Percentiles rank a stretch among this genome's conserved stretches.
These are phyloP conservation scores for Vidua macroura DNA, from an alignment of 2,113 vertebrate genomes.

Conservation along the genomic window DNA sequence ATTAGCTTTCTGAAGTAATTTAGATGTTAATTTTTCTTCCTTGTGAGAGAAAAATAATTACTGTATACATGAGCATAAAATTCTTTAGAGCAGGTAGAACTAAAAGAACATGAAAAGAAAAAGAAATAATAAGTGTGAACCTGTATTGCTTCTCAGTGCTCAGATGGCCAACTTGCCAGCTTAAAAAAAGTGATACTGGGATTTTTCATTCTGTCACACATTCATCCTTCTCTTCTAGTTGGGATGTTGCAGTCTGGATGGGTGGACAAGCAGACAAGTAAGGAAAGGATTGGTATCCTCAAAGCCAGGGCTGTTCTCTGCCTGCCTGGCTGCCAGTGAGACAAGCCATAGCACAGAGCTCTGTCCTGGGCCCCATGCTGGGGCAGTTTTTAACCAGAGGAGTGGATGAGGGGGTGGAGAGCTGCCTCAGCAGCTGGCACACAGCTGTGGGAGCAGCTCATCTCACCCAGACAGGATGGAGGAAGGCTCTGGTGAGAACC, in stretches of 20 bases:
- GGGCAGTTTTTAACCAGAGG: fast-evolving
- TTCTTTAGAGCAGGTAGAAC: not conserved
- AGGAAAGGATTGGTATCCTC: not conserved
- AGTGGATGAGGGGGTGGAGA: not conserved
- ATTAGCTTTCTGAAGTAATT: constrained; percentile 21
- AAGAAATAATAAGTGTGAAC: not conserved
- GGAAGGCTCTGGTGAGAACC: not conserved
- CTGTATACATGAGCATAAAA: not conserved
- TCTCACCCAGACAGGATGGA: not conserved
- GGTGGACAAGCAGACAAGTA: not conserved
- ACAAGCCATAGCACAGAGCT: not conserved
- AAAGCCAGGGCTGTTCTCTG: not conserved
- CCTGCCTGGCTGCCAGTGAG: too few species aligned
- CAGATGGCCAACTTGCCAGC: fast-evolving
- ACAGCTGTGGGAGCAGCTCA: not conserved
- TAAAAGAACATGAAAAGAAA: not conserved
- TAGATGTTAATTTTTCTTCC: constrained; percentile 13
- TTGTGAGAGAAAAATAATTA: not conserved
- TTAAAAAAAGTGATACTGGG: not conserved
- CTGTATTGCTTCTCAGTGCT: not conserved
- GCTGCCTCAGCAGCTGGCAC: not conserved
- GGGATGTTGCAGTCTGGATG: not conserved
- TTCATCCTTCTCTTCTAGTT: not conserved
- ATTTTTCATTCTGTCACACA: not conserved
- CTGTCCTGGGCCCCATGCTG: not conserved